Percentiles rank a stretch among this genome's conserved stretches.
Conservation (phyloP, 2,888 invertebrate species). For the Dolichopus griseipennis region DNA sequence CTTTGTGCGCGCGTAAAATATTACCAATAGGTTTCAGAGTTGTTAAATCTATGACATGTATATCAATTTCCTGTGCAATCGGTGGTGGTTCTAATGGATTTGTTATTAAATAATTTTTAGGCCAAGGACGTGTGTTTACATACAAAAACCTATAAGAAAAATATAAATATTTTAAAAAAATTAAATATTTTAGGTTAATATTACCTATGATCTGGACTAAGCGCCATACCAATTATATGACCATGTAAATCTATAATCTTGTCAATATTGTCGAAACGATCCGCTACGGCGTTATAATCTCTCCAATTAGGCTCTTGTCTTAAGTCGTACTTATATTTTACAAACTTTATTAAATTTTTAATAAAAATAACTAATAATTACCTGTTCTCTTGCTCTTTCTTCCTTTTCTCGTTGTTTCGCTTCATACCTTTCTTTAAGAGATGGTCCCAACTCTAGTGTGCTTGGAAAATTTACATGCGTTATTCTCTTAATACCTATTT, state of each 20-base stretch:
- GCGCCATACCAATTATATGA: constrained; percentile 78
- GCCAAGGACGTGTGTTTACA: constrained; percentile 78
- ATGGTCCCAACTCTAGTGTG: constrained; percentile 58
- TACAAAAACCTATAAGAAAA: constrained; percentile 56
- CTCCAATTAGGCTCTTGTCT: constrained; percentile 51
- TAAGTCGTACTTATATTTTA: constrained; percentile 34
- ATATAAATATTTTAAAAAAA: background rate
- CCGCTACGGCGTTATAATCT: constrained; percentile 57
- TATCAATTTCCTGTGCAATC: constrained; percentile 77
- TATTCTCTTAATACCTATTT: constrained; percentile 70
- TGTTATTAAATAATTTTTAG: constrained; percentile 60
- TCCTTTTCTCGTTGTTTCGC: constrained; percentile 49
- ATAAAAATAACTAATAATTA: constrained; percentile 14
- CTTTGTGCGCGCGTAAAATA: constrained; percentile 69
- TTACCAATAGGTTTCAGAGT: constrained; percentile 67
- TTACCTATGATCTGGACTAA: constrained; percentile 69
- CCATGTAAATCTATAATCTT: constrained; percentile 75
- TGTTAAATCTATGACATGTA: constrained; percentile 74
- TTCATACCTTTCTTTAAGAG: constrained; percentile 56
- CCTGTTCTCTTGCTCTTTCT: constrained; percentile 27
- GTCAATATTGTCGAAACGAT: constrained; percentile 66
- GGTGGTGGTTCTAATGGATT: constrained; percentile 74
- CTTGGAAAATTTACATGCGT: constrained; percentile 59
- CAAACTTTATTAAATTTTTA: constrained; percentile 11
- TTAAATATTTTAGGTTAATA: background rate